Evolutionary conservation across 2,888 invertebrate species (phyloP).

Genomic region (Eutolmus rufibarbis): DNA sequence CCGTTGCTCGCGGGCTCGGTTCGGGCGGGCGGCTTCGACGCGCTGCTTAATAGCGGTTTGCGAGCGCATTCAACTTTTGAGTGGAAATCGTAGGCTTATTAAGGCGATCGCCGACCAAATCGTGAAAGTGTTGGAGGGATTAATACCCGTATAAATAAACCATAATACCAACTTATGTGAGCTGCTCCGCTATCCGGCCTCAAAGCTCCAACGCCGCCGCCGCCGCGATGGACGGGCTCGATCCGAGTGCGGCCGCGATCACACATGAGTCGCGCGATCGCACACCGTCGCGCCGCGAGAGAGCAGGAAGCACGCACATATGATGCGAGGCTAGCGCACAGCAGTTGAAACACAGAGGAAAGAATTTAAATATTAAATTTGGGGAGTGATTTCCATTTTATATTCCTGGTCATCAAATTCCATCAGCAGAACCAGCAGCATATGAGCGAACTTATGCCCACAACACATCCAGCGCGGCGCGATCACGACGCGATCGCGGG

Average conservation of each 20-base stretch:
- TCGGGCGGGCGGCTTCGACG: background rate
- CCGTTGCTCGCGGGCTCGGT: background rate
- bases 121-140: background rate
- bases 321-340: background rate
- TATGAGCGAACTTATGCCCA: background rate
- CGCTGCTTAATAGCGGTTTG: background rate
- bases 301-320: background rate
- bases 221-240: background rate
- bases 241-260: background rate
- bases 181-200: background rate
- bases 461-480: background rate
- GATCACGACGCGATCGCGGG: conserved; percentile 4
- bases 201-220: background rate
- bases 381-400: conserved; percentile 10
- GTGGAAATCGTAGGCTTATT: background rate
- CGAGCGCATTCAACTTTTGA: background rate
- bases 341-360: background rate
- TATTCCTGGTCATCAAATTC: conserved; percentile 31
- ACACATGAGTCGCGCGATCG: background rate
- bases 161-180: background rate
- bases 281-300: background rate
- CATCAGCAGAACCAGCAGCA: background rate
- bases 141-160: background rate
- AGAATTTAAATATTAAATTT: conserved; percentile 28
- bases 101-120: background rate